Percentiles rank a stretch among this genome's conserved stretches.
phyloP scores from a whole-genome alignment of 1,140 invertebrate genomes.

The Colletes latitarsis region DNA sequence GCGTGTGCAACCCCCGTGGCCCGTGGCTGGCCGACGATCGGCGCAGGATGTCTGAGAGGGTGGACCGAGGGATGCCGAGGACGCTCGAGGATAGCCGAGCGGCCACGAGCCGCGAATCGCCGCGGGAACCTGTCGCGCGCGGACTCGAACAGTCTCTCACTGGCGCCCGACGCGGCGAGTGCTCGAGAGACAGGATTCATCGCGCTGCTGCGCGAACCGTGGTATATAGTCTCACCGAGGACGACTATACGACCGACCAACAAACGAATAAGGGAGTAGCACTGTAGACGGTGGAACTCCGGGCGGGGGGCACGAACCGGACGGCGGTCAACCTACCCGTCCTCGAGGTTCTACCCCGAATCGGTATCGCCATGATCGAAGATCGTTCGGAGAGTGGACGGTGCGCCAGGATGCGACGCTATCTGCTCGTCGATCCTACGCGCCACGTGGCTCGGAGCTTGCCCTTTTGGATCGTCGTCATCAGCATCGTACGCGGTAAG shows the following conservation, averaged over 20 bases:
- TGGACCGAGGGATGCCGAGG: conserved; percentile 49
- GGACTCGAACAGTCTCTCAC: conserved; percentile 65
- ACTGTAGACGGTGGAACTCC: conserved; percentile 7
- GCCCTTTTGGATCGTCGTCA: conserved; percentile 62
- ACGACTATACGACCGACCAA: background rate
- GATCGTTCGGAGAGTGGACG: conserved; percentile 28
- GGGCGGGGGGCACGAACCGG: conserved; percentile 36
- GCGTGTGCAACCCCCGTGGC: background rate
- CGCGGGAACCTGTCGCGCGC: conserved; percentile 66
- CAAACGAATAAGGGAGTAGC: conserved; percentile 2
- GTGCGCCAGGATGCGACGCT: conserved; percentile 49
- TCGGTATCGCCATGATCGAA: conserved; percentile 25
- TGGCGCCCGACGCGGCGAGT: conserved; percentile 69
- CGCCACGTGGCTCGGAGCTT: conserved; percentile 73
- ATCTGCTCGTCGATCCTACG: conserved; percentile 34
- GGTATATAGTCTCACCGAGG: background rate
- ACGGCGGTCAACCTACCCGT: conserved; percentile 15
- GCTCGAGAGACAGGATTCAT: conserved; percentile 47
- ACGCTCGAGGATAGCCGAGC: conserved; percentile 55
- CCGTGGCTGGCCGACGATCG: conserved; percentile 2
- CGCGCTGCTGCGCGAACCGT: conserved; percentile 29
- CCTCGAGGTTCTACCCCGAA: conserved; percentile 14
- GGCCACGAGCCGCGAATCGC: conserved; percentile 47
- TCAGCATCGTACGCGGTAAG: conserved; percentile 66
- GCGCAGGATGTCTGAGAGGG: conserved; percentile 30